Percentiles rank a stretch among this genome's conserved stretches.
Conservation (phyloP, 2,797 vertebrate genomes). For the Danio albolineatus region DNA sequence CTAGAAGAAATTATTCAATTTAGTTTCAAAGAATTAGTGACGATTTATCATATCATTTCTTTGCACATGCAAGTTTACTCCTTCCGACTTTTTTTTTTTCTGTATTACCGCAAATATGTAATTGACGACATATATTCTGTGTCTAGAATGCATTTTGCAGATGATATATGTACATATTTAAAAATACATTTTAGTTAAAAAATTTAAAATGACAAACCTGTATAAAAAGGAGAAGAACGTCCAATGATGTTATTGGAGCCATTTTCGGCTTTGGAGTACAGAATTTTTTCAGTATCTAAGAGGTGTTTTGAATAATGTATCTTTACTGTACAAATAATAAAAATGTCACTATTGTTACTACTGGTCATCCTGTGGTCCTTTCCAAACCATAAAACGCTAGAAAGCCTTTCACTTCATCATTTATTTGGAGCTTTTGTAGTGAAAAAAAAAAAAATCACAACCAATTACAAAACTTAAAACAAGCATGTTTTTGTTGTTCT, state of each 20-base stretch:
- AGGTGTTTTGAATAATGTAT: conserved; percentile 99
- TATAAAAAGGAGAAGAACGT: conserved; percentile 81
- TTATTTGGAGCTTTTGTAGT: neutral
- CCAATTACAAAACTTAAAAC: neutral
- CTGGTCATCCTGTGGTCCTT: conserved; percentile 62
- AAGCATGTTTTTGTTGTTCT: neutral
- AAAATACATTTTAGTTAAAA: conserved; percentile 85
- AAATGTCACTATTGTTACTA: conserved; percentile 98
- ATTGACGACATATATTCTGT: conserved; percentile 86
- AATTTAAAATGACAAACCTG: conserved; percentile 71
- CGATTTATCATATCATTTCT: conserved; percentile 81
- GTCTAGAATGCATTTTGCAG: conserved; percentile 93
- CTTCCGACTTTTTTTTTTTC: conserved; percentile 85
- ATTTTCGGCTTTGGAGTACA: conserved; percentile 98
- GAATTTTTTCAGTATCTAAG: conserved; percentile 99
- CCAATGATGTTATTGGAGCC: conserved; percentile 92
- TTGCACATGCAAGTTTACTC: conserved; percentile 92
- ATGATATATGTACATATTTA: conserved; percentile 94
- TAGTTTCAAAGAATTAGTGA: conserved; percentile 86
- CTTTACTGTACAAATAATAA: conserved; percentile 92
- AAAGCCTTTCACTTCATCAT: neutral
- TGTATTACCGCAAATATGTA: conserved; percentile 86
- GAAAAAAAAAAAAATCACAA: conserved; percentile 1
- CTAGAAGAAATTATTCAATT: conserved; percentile 80
- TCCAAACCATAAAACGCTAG: conserved; percentile 19